Percentiles rank a stretch among this genome's conserved stretches.
Evolutionary conservation across 2,797 vertebrate species (phyloP).

Genomic region (Delichon dasypus): DNA sequence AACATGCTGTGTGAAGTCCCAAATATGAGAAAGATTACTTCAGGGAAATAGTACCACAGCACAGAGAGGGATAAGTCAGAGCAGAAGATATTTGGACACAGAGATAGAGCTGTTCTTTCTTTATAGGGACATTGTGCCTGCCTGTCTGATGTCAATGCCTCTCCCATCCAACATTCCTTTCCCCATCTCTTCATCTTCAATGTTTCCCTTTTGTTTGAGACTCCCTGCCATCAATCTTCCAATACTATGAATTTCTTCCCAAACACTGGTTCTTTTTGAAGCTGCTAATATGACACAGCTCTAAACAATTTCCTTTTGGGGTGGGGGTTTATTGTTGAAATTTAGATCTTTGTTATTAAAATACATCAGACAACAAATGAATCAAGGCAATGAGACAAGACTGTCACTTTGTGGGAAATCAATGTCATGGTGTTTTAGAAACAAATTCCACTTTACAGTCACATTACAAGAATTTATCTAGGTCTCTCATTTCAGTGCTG

Average conservation of each 20-base stretch:
- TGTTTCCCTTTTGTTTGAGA: not conserved
- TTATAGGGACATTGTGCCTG: not conserved
- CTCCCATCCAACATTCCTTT: not conserved
- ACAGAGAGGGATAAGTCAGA: not conserved
- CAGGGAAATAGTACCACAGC: not conserved
- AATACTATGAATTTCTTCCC: not conserved
- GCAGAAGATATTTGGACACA: not conserved
- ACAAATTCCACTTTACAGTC: not conserved
- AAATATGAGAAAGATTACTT: not conserved
- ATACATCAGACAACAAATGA: conserved; percentile 14
- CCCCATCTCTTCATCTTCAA: not conserved
- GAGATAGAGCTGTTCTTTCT: not conserved
- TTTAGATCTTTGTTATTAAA: conserved; percentile 39
- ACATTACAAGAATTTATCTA: not conserved
- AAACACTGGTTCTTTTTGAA: not conserved
- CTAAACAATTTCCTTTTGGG: not conserved
- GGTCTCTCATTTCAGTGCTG: not conserved
- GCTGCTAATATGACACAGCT: not conserved
- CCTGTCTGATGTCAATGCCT: not conserved
- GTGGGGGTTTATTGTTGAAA: conserved; percentile 19
- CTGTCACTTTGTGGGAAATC: conserved; percentile 39
- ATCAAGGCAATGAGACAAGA: conserved; percentile 29
- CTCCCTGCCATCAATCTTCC: not conserved
- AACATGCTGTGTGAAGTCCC: not conserved
- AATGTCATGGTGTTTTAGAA: conserved; percentile 15